Evolutionary conservation across 1,140 invertebrate genomes (phyloP).

Genomic region (Gyrodactylus salaris): DNA sequence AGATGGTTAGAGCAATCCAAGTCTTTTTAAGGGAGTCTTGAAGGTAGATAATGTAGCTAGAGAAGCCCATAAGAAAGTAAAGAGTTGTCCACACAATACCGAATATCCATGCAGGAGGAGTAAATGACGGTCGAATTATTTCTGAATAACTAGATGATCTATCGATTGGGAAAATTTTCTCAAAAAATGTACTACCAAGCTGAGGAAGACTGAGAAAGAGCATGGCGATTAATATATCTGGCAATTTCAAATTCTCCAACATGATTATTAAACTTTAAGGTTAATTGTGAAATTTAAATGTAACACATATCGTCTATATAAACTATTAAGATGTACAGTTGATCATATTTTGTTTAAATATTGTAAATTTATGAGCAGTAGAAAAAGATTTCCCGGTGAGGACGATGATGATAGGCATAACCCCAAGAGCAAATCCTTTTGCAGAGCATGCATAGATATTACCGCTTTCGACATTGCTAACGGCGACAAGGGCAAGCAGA

Average conservation of each 20-base stretch:
- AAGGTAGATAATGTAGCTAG: conserved; percentile 39
- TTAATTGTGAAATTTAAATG: neutral
- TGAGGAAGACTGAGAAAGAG: neutral
- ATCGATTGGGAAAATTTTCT: neutral
- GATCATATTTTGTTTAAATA: neutral
- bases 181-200: neutral
- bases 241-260: neutral
- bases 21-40: neutral
- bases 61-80: conserved; percentile 47
- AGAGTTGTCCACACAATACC: conserved; percentile 41
- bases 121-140: conserved; percentile 38
- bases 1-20: neutral
- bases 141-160: neutral
- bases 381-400: neutral
- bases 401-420: neutral
- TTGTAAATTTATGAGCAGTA: neutral
- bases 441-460: neutral
- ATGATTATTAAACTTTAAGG: neutral
- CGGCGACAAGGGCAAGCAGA: neutral
- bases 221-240: neutral
- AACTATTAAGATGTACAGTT: neutral
- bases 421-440: neutral
- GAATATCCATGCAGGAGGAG: conserved; percentile 43
- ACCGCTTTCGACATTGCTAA: neutral
- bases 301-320: neutral